These are phyloP conservation scores for Drosophila nasuta DNA, from an alignment of 1,140 invertebrate species.

Conservation along the genomic window DNA sequence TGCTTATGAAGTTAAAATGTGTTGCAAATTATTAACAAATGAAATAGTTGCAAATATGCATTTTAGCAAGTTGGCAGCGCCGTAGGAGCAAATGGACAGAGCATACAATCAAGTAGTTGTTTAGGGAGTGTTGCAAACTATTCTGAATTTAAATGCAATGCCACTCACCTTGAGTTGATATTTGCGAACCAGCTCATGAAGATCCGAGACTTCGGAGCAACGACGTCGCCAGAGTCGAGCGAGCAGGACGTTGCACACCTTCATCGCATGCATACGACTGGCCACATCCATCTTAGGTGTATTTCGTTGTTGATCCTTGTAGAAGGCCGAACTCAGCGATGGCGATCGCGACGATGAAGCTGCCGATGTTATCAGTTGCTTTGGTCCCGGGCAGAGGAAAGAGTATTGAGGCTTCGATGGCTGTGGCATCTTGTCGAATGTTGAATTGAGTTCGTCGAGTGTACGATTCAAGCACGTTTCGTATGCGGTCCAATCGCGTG, in stretches of 20 bases:
- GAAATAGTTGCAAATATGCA: too few species aligned
- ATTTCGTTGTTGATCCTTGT: not conserved
- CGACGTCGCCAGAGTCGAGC: slow-evolving; percentile 44
- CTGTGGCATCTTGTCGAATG: slow-evolving; percentile 16
- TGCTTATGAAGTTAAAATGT: too few species aligned
- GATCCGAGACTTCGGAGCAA: slow-evolving; percentile 32
- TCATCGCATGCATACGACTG: slow-evolving; percentile 26
- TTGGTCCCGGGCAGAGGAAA: not conserved
- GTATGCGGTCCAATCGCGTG: not conserved
- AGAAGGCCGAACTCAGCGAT: too few species aligned
- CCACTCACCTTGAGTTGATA: slow-evolving; percentile 36
- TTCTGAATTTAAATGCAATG: too few species aligned
- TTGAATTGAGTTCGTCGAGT: slow-evolving; percentile 8
- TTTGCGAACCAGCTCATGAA: slow-evolving; percentile 20
- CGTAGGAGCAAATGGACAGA: too few species aligned
- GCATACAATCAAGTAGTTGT: too few species aligned
- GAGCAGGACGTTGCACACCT: slow-evolving; percentile 42
- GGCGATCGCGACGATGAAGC: too few species aligned
- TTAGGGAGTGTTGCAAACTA: too few species aligned
- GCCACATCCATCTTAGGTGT: slow-evolving; percentile 8
- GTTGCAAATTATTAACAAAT: too few species aligned
- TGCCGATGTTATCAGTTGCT: not conserved
- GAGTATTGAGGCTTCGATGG: slow-evolving; percentile 5
- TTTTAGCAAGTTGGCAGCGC: too few species aligned
- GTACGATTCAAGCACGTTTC: not conserved